Evolutionary conservation across 2,113 vertebrate species (phyloP), one percentile per base, ranked within the genome.

Genomic region (Paradoxurus hermaphroditus): DNA sequence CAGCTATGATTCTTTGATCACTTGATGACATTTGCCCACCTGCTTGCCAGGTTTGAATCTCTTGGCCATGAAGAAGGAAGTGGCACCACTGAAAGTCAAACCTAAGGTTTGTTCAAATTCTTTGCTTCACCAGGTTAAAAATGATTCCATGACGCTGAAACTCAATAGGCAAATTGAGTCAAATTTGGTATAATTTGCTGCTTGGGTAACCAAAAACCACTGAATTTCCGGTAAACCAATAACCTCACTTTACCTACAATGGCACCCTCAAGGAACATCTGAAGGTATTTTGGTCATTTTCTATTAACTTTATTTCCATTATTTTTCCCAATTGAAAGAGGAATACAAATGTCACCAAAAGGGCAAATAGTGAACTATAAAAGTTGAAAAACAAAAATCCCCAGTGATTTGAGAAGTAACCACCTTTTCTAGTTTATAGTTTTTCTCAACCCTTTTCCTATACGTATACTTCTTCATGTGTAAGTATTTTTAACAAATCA

Each of bases 271-370:
- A 65, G 39, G 51, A 93, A 86, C 53, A 93, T 46, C 67, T 49
- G 34, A 92, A 90, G 59, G 44, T 79, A 73, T 73, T 89, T 72
- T 34, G 46, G n/a, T 63, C 29, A 34, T 73, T 89, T 94, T 87
- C 23, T 73, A 41, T 16, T 86, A 65, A 89, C 25, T 51, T 73
- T 62, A 59, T 93, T 73, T 72, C 82, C 83, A 68, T 72, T 34
- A 29, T 53, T 72, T 95, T 96, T 82, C 23, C 63, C 90, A 41
- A 79, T 75, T 96, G 41, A 79, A 82, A 94, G 73, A 65, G 12
- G 29, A 36, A 72, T 53, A 56, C 25, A n/a, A 46, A 9, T 23
- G 34, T 9, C 59, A 6, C 86, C 82, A 85, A 95, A 92, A 83
- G 5, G 59, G 53, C 27, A 87, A 68, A 79, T 72, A 46, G 63